These are phyloP conservation scores for Planococcus citri DNA, from an alignment of 1,140 invertebrate genomes.

Conservation along the genomic window DNA sequence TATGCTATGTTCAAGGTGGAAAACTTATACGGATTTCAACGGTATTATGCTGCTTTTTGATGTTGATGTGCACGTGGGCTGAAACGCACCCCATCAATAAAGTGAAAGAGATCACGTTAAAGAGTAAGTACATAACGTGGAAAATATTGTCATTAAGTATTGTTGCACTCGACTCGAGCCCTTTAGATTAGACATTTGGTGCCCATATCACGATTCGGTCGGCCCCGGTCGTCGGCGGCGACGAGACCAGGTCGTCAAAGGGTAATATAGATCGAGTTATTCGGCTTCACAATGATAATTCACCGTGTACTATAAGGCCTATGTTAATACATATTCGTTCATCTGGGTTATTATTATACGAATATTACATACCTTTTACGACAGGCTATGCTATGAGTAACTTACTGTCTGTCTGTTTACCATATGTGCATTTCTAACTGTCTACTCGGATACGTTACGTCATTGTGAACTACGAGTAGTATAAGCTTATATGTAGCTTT, in stretches of 20 bases:
- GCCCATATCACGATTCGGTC: neutral
- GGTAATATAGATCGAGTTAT: neutral
- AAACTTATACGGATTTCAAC: no score
- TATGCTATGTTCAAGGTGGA: no score
- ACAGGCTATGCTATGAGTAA: neutral
- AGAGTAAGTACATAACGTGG: neutral
- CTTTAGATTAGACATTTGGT: neutral
- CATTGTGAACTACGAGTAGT: no score
- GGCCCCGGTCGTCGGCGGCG: no score
- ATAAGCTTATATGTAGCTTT: no score
- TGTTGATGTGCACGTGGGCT: neutral
- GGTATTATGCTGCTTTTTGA: neutral
- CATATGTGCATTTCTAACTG: neutral
- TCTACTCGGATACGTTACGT: neutral
- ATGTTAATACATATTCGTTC: neutral
- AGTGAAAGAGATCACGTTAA: neutral
- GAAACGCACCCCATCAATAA: neutral
- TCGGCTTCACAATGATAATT: neutral
- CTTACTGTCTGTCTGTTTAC: neutral
- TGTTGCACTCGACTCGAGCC: no score
- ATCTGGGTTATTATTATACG: neutral
- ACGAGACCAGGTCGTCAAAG: neutral
- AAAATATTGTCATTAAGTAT: neutral
- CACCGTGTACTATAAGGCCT: neutral
- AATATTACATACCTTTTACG: conserved; percentile 1